Conservation (phyloP, 2,888 invertebrate genomes). For the Cataglyphis altisquamis region DNA sequence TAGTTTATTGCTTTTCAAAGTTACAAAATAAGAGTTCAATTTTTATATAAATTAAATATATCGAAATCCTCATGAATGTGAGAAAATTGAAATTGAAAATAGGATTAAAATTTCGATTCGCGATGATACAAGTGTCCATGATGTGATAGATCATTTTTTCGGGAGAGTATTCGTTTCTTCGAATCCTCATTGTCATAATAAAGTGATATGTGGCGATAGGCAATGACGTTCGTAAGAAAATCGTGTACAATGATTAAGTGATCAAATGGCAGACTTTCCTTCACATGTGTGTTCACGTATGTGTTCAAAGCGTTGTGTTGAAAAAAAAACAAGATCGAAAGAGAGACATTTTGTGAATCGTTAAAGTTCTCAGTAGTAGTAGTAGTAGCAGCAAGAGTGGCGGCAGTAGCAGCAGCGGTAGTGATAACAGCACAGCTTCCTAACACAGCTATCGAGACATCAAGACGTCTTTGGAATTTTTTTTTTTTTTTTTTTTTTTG, state of each 20-base stretch:
- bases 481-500: neutral
- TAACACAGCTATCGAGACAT: slow-evolving; percentile 71
- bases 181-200: slow-evolving; percentile 32
- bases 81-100: neutral
- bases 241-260: slow-evolving; percentile 52
- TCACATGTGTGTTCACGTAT: slow-evolving; percentile 13
- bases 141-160: slow-evolving; percentile 22
- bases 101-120: neutral
- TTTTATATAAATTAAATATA: neutral
- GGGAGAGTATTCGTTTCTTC: neutral
- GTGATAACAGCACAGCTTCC: slow-evolving; percentile 76
- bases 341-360: slow-evolving; percentile 63
- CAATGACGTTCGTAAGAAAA: slow-evolving; percentile 15
- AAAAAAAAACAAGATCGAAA: slow-evolving; percentile 58
- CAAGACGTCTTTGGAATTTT: slow-evolving; percentile 70
- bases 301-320: slow-evolving; percentile 61
- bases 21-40: neutral
- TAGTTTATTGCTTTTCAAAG: neutral
- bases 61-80: neutral
- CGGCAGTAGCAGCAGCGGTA: slow-evolving; percentile 75
- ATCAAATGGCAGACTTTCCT: slow-evolving; percentile 26
- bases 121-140: slow-evolving; percentile 40
- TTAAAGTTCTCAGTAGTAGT: slow-evolving; percentile 61
- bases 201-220: slow-evolving; percentile 13
- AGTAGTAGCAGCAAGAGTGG: slow-evolving; percentile 62